Evolutionary conservation across 2,113 vertebrate genomes (phyloP).

Genomic region (Rhinoptilus africanus): DNA sequence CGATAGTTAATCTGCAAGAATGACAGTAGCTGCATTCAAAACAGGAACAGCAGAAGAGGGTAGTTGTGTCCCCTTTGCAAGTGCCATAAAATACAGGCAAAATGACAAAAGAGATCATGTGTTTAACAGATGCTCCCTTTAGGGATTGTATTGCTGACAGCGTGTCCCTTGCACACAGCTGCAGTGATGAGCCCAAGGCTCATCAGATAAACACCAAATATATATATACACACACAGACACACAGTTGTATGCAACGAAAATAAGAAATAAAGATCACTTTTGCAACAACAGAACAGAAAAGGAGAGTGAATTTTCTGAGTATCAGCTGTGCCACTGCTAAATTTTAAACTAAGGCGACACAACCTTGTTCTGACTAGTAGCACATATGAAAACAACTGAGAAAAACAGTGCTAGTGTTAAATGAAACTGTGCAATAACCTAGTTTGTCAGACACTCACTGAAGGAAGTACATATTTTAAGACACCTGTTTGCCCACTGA

Average conservation of each 20-base stretch:
- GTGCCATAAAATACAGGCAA: background rate
- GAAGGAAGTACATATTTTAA: background rate
- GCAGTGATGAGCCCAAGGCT: background rate
- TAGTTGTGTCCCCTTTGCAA: background rate
- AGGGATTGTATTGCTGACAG: background rate
- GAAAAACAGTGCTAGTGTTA: background rate
- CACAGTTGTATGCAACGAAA: rapidly evolving
- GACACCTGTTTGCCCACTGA: background rate
- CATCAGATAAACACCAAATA: background rate
- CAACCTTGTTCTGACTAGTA: background rate
- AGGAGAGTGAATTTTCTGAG: background rate
- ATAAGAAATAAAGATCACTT: background rate
- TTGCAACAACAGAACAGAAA: background rate
- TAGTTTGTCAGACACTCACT: background rate
- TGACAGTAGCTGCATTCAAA: background rate
- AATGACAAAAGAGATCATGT: background rate
- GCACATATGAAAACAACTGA: background rate
- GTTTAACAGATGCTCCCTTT: background rate
- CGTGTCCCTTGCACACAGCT: background rate
- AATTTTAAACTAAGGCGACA: background rate
- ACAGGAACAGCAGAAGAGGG: background rate
- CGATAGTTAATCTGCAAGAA: background rate
- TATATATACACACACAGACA: background rate
- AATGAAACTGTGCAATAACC: background rate
- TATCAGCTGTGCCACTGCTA: background rate